Percentiles rank a stretch among this genome's conserved stretches.
These are phyloP conservation scores for Pandemis heparana DNA, from an alignment of 2,888 invertebrate genomes.

Conservation along the genomic window DNA sequence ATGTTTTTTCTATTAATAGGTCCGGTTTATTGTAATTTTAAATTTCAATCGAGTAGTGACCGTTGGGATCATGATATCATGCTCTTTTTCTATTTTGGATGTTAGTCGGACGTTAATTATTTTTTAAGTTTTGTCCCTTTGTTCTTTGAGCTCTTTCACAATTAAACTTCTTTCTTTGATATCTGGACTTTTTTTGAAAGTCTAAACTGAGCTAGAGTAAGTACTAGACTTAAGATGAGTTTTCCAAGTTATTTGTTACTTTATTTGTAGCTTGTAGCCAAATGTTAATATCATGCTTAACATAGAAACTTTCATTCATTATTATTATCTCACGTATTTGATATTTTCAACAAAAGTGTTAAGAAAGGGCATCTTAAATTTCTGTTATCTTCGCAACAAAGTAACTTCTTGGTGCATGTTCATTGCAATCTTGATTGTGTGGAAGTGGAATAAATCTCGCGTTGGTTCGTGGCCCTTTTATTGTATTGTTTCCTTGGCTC, in stretches of 20 bases:
- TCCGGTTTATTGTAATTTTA: conserved; percentile 17
- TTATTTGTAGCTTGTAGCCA: too few species aligned
- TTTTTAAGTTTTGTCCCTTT: background rate
- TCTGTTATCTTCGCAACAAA: background rate
- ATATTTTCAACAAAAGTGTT: background rate
- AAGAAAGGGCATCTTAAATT: background rate
- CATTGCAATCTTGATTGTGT: conserved; percentile 19
- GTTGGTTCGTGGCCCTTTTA: background rate
- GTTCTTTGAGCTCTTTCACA: background rate
- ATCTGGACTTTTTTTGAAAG: too few species aligned
- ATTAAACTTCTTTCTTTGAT: background rate
- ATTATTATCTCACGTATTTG: too few species aligned
- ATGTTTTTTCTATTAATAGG: conserved; percentile 13
- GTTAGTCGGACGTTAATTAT: background rate
- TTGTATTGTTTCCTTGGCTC: conserved; percentile 37
- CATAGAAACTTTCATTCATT: too few species aligned
- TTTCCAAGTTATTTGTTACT: too few species aligned
- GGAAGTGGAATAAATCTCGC: conserved; percentile 9
- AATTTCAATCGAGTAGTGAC: conserved; percentile 1
- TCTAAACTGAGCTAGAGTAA: too few species aligned
- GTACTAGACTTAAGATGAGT: too few species aligned
- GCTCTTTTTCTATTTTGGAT: conserved; percentile 18
- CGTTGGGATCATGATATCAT: conserved; percentile 28
- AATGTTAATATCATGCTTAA: too few species aligned
- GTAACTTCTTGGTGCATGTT: conserved; percentile 5